These are phyloP conservation scores for Anolis apletophallus DNA, from an alignment of 2,797 vertebrate species.

Conservation along the genomic window DNA sequence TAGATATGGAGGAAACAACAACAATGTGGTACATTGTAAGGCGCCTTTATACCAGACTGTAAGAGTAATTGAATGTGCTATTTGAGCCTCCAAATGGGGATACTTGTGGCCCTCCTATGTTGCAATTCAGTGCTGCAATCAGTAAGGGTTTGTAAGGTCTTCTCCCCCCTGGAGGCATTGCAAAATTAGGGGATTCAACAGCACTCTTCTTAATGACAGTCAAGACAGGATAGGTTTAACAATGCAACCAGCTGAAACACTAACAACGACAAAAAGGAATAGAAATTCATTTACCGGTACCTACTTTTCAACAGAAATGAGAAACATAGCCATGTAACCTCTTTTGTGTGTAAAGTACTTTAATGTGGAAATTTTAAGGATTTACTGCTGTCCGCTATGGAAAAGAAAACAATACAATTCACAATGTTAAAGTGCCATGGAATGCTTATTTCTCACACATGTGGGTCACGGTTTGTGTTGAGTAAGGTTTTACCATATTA, in stretches of 20 bases:
- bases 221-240: background rate
- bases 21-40: no score
- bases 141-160: background rate
- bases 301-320: background rate
- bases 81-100: background rate
- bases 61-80: no score
- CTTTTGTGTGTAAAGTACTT: slow-evolving; percentile 26
- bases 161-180: background rate
- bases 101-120: no score
- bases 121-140: background rate
- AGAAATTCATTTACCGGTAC: background rate
- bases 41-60: no score
- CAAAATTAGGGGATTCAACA: background rate
- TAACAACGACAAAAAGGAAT: background rate
- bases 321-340: background rate
- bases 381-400: slow-evolving; percentile 17
- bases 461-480: slow-evolving; percentile 53
- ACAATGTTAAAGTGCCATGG: slow-evolving; percentile 28
- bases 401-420: slow-evolving; percentile 47
- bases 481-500: slow-evolving; percentile 55
- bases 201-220: background rate
- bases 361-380: slow-evolving; percentile 42
- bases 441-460: slow-evolving; percentile 45
- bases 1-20: no score
- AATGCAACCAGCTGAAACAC: background rate